Base-by-base conservation (phyloP, 2,113 vertebrate species). In the Cebus imitator region DNA sequence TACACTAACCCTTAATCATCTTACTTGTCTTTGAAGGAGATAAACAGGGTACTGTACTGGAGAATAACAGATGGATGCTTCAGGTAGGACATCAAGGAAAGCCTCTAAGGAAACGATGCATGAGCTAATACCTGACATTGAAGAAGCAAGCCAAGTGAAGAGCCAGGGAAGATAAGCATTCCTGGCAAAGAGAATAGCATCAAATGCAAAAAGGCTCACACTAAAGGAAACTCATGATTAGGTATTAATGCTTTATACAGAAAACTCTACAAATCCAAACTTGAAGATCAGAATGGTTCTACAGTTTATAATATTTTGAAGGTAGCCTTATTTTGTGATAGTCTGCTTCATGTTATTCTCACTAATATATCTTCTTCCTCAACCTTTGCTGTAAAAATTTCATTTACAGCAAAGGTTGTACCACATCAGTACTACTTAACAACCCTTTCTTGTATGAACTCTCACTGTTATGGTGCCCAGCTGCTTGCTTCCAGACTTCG, bases 301-400 rank as follows among this genome's bases (percentile, higher is more conserved):
- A 16, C 61, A 80, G 48, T 79, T 90, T 64, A 35, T 94, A 48
- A 68, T 78, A 52, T 37, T 45, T 95, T 78, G 81, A 93, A 82
- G 90, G 92, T 92, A 96, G 95, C 96, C 94, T 92, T 95, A 95
- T 70, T 97, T 94, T 97, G 50, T 96, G 92, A 85, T 43, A 66
- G 55, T 93, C 58, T 79, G 91, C 72, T 96, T 95, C 43, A 5
- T 87, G 37, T 96, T 76, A 68, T 93, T 93, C 76, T 95, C 40
- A 81, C 25, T 80, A 73, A 58, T 48, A 40, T 20, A 94, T 94
- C 27, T 70, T 96, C 30, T 72, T 83, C 76, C 64, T 97, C 58
- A 87, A 76, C 72, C 61, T 68, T 94, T 76, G 70, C 70, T 92
- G 27, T 68, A 57, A 58, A 52, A 14, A 40, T 70, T 82, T 78